Evolutionary conservation across 2,888 invertebrate genomes (phyloP).

Genomic region (Silvanus unidentatus): DNA sequence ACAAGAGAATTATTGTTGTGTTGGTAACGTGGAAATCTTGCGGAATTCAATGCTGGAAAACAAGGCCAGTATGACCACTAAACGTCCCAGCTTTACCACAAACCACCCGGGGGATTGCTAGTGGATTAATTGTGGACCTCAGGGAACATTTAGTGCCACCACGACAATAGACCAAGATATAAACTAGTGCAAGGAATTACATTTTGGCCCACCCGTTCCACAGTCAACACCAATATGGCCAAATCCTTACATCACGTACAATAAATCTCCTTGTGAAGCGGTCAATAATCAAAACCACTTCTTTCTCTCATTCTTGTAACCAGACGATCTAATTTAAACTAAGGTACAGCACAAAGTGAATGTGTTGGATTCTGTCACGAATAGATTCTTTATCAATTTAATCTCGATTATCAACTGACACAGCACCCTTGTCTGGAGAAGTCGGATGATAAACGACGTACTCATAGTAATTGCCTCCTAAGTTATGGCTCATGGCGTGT

Average conservation of each 20-base stretch:
- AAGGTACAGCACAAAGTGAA: too few species aligned
- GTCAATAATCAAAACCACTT: too few species aligned
- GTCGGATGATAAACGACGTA: conserved; percentile 53
- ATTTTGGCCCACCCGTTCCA: conserved; percentile 25
- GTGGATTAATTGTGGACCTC: conserved; percentile 43
- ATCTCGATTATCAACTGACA: conserved; percentile 41
- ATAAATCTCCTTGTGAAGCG: too few species aligned
- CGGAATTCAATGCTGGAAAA: conserved; percentile 12
- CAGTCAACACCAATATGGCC: conserved; percentile 39
- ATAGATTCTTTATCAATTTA: conserved; percentile 43
- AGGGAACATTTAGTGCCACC: conserved; percentile 39
- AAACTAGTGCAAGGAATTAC: conserved; percentile 40
- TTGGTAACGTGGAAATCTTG: too few species aligned
- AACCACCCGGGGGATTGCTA: conserved; percentile 36
- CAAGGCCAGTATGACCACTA: conserved; percentile 35
- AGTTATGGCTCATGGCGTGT: conserved; percentile 54
- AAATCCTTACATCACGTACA: too few species aligned
- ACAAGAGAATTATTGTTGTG: too few species aligned
- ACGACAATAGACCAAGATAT: conserved; percentile 40
- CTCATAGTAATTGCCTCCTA: conserved; percentile 56
- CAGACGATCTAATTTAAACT: too few species aligned
- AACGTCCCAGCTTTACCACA: conserved; percentile 36
- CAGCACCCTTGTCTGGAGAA: conserved; percentile 35
- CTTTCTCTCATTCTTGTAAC: too few species aligned
- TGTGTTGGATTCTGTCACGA: conserved; percentile 26